A percentile compares a stretch with the other conserved stretches of the same genome.
Conservation (phyloP, 2,888 invertebrate species). For the Drosophila mercatorum region DNA sequence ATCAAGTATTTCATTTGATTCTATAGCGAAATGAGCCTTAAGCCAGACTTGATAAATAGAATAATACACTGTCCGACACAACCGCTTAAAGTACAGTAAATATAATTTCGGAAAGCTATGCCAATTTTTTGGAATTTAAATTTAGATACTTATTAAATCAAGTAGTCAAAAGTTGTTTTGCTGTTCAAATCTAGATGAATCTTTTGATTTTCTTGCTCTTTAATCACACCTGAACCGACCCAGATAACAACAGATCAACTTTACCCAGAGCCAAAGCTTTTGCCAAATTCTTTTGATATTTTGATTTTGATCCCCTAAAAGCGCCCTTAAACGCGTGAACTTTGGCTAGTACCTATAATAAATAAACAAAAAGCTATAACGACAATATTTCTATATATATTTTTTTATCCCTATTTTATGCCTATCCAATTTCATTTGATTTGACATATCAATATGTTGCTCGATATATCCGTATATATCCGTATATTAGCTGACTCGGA, state of each 20-base stretch:
- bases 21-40: constrained; percentile 31
- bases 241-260: constrained; percentile 1
- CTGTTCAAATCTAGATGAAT: constrained; percentile 1
- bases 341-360: constrained; percentile 20
- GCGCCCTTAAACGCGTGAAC: constrained; percentile 18
- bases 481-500: constrained; percentile 83
- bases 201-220: background rate
- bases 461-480: constrained; percentile 34
- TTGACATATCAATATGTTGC: constrained; percentile 59
- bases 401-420: constrained; percentile 63
- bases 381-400: constrained; percentile 71
- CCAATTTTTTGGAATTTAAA: constrained; percentile 19
- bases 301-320: constrained; percentile 12
- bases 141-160: constrained; percentile 22
- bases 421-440: constrained; percentile 68
- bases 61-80: constrained; percentile 40
- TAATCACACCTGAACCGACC: background rate
- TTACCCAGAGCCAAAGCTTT: constrained; percentile 16
- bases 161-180: constrained; percentile 26
- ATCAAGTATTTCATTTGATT: constrained; percentile 51
- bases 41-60: constrained; percentile 16
- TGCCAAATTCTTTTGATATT: constrained; percentile 25
- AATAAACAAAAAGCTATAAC: constrained; percentile 54
- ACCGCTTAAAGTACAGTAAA: constrained; percentile 33
- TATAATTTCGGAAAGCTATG: constrained; percentile 47